These are phyloP conservation scores for Conops quadrifasciatus DNA, from an alignment of 2,888 invertebrate species.

Conservation along the genomic window DNA sequence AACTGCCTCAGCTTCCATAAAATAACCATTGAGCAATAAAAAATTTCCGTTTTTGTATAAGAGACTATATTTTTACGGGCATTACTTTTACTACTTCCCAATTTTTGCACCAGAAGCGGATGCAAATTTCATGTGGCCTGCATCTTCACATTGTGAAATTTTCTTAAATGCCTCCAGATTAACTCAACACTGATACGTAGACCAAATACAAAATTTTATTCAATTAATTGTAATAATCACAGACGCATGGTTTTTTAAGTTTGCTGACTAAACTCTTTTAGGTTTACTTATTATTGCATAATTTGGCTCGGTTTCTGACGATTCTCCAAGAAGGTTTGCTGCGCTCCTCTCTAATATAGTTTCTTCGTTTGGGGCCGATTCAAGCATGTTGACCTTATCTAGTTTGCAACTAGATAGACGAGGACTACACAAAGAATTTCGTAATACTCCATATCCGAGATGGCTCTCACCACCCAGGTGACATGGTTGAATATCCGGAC, in stretches of 20 bases:
- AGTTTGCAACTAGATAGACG: conserved; percentile 49
- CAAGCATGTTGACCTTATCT: conserved; percentile 49
- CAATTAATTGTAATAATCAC: conserved; percentile 50
- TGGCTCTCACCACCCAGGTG: conserved; percentile 82
- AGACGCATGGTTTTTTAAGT: conserved; percentile 41
- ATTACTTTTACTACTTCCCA: no score
- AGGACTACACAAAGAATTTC: conserved; percentile 68
- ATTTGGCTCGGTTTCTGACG: conserved; percentile 76
- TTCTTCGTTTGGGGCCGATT: conserved; percentile 28
- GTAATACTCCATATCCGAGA: conserved; percentile 80
- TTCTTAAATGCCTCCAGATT: no score
- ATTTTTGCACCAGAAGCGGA: no score
- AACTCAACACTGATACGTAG: neutral
- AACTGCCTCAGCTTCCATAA: no score
- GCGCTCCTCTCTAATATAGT: neutral
- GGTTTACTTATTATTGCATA: conserved; percentile 87
- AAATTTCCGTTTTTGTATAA: no score
- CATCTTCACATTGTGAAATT: no score
- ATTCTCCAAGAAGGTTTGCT: conserved; percentile 44
- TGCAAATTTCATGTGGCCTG: no score
- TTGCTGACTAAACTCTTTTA: conserved; percentile 74
- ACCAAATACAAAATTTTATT: conserved; percentile 34
- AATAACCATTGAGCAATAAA: no score
- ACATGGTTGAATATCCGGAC: conserved; percentile 72
- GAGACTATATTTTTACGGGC: no score